phyloP scores from a whole-genome alignment of 2,888 invertebrate species.

The Pristionchus fissidentatus region DNA sequence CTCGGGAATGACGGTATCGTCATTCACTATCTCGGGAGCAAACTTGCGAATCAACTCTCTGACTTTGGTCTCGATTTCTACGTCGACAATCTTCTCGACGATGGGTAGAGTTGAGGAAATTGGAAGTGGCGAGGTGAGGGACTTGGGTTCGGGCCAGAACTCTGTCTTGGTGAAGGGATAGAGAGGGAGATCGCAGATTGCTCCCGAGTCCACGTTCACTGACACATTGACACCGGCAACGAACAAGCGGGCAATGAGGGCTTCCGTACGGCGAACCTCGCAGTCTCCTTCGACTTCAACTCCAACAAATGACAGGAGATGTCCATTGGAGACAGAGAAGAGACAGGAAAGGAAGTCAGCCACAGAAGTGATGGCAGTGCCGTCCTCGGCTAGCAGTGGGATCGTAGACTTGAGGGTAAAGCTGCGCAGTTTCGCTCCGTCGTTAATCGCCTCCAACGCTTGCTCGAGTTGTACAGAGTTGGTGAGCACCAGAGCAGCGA shows the following conservation, averaged over 20 bases:
- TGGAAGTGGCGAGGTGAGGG: not conserved
- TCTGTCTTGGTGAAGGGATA: slow-evolving; percentile 59
- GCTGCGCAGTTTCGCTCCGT: not conserved
- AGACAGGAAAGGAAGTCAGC: not conserved
- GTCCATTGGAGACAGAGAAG: not conserved
- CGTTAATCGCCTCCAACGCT: not conserved
- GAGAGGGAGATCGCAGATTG: slow-evolving; percentile 56
- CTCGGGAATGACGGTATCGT: slow-evolving; percentile 54
- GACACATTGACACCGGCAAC: slow-evolving; percentile 54
- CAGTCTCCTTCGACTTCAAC: not conserved
- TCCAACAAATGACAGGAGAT: not conserved
- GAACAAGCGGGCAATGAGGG: slow-evolving; percentile 56
- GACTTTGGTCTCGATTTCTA: slow-evolving; percentile 40
- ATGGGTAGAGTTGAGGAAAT: not conserved
- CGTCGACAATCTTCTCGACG: not conserved
- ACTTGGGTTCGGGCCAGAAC: slow-evolving; percentile 60
- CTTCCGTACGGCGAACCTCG: slow-evolving; percentile 48
- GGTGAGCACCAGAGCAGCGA: slow-evolving; percentile 22
- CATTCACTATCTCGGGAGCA: slow-evolving; percentile 51
- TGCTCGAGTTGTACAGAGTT: not conserved
- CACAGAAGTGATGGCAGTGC: not conserved
- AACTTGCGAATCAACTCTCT: slow-evolving; percentile 54
- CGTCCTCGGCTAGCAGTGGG: slow-evolving; percentile 7
- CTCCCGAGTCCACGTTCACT: slow-evolving; percentile 50
- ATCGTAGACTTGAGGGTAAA: not conserved